Evolutionary conservation across 1,140 invertebrate genomes (phyloP).

Genomic region (Drosophila cardini): DNA sequence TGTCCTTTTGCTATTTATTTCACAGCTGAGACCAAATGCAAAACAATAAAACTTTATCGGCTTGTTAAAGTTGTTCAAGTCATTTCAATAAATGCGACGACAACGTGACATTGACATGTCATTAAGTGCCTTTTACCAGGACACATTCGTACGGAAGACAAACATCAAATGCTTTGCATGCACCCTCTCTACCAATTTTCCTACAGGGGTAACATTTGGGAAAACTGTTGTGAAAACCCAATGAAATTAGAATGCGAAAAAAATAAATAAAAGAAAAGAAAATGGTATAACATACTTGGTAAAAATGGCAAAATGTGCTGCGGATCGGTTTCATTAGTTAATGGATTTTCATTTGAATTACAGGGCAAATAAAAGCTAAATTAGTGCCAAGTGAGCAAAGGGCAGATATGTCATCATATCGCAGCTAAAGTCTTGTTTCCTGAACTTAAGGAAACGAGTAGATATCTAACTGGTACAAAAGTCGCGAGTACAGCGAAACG

Average conservation of each 20-base stretch:
- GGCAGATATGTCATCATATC: conserved; percentile 37
- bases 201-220: conserved; percentile 51
- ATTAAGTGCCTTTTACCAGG: conserved; percentile 64
- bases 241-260: conserved; percentile 81
- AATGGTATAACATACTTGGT: conserved; percentile 40
- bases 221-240: conserved; percentile 74
- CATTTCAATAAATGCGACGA: conserved; percentile 76
- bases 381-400: conserved; percentile 28
- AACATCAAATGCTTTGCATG: conserved; percentile 59
- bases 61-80: conserved; percentile 69
- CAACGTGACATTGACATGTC: conserved; percentile 70
- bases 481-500: too few species aligned
- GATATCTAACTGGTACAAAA: too few species aligned
- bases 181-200: conserved; percentile 3
- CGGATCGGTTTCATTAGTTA: conserved; percentile 77
- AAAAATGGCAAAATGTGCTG: conserved; percentile 60
- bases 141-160: conserved; percentile 46
- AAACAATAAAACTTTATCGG: conserved; percentile 78
- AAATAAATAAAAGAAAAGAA: conserved; percentile 51
- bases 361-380: conserved; percentile 36
- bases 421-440: conserved; percentile 6
- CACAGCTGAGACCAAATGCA: conserved; percentile 63
- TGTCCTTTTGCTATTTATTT: conserved; percentile 67
- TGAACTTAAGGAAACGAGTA: too few species aligned
- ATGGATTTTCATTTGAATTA: conserved; percentile 59